phyloP scores from a whole-genome alignment of 2,888 invertebrate species.

The Aphidoletes aphidimyza region DNA sequence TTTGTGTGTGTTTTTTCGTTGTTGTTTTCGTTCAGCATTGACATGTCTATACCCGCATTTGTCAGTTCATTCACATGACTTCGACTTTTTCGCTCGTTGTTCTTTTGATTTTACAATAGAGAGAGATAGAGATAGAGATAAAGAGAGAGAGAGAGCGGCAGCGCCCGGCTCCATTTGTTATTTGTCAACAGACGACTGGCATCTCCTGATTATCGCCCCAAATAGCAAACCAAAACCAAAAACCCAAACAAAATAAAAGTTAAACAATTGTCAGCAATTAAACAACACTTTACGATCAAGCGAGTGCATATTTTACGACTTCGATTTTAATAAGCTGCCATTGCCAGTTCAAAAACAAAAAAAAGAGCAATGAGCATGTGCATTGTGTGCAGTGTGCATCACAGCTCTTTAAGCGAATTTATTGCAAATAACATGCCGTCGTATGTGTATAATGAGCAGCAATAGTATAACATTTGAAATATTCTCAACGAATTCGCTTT shows the following conservation, averaged over 20 bases:
- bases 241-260: not conserved
- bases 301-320: not conserved
- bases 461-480: too few species aligned
- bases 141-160: too few species aligned
- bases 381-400: too few species aligned
- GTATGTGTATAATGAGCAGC: too few species aligned
- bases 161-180: not conserved
- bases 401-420: too few species aligned
- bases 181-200: conserved; percentile 40
- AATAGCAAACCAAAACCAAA: not conserved
- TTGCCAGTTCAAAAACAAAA: not conserved
- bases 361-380: too few species aligned
- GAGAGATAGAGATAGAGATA: too few species aligned
- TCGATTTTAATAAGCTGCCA: too few species aligned
- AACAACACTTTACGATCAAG: conserved; percentile 42
- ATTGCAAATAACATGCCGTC: too few species aligned
- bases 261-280: conserved; percentile 27
- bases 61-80: conserved; percentile 37
- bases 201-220: not conserved
- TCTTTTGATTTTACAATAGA: too few species aligned
- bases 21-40: not conserved
- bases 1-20: not conserved
- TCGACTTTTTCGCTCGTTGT: too few species aligned
- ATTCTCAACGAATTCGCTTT: too few species aligned
- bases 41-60: conserved; percentile 14